Conservation (phyloP, 2,797 vertebrate genomes). For the Menidia menidia region DNA sequence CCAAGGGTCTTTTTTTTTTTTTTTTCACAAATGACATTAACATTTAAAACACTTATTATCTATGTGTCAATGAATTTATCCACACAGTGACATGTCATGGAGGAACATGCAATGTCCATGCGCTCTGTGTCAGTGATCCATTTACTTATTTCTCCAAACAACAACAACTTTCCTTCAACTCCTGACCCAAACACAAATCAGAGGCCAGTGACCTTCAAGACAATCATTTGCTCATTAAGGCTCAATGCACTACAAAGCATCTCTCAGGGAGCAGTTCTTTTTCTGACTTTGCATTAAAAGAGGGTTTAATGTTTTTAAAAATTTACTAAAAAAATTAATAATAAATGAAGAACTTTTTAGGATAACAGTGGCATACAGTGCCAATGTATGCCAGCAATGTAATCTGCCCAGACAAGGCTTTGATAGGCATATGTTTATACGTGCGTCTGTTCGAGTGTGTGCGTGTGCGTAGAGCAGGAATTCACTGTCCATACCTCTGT, state of each 20-base stretch:
- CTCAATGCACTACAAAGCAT: constrained; percentile 89
- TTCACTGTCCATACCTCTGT: constrained; percentile 75
- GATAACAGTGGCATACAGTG: constrained; percentile 62
- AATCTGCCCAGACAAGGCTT: constrained; percentile 93
- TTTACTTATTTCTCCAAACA: constrained; percentile 24
- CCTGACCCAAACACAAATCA: constrained; percentile 60
- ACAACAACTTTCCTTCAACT: constrained; percentile 29
- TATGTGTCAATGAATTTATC: background rate
- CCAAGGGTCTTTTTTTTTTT: constrained; percentile 21
- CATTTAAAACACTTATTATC: constrained; percentile 24
- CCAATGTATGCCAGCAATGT: constrained; percentile 67
- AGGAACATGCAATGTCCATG: constrained; percentile 11
- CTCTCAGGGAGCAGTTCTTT: constrained; percentile 97
- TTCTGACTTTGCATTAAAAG: constrained; percentile 82
- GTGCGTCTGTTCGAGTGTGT: constrained; percentile 56
- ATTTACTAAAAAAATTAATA: constrained; percentile 73
- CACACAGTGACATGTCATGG: background rate
- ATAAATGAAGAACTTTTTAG: constrained; percentile 74
- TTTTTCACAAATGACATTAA: constrained; percentile 37
- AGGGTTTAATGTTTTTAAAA: constrained; percentile 83
- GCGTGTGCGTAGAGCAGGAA: constrained; percentile 71
- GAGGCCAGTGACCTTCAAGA: constrained; percentile 86
- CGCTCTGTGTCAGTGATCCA: constrained; percentile 19
- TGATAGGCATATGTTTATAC: constrained; percentile 72
- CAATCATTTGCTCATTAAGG: constrained; percentile 91